A percentile compares a stretch with the other conserved stretches of the same genome.
These are phyloP conservation scores for Anniella stebbinsi DNA, from an alignment of 2,797 vertebrate genomes.

Conservation along the genomic window DNA sequence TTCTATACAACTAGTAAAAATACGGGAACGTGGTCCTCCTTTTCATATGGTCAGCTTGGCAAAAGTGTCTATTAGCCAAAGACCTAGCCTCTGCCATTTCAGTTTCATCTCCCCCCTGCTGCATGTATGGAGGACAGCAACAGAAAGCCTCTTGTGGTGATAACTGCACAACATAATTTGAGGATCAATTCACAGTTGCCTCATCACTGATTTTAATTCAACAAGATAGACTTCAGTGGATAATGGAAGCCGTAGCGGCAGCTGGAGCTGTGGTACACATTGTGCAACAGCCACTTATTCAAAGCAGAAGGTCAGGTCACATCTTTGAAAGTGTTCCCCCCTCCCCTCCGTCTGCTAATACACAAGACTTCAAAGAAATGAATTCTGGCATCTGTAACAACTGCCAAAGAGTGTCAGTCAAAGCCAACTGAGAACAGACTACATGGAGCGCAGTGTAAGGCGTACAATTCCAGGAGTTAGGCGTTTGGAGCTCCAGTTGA, in stretches of 20 bases:
- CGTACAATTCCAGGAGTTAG: slow-evolving; percentile 72
- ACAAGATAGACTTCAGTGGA: slow-evolving; percentile 61
- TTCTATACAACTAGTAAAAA: no score
- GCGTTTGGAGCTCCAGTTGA: slow-evolving; percentile 69
- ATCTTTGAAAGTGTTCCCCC: slow-evolving; percentile 75
- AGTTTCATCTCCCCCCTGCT: not conserved
- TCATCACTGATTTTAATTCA: slow-evolving; percentile 57
- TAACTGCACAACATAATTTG: slow-evolving; percentile 42
- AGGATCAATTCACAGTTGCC: slow-evolving; percentile 61
- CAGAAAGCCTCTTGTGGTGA: not conserved
- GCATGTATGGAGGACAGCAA: not conserved
- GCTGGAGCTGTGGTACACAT: slow-evolving; percentile 74
- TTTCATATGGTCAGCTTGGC: no score
- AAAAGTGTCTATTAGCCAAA: not conserved
- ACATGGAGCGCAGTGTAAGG: slow-evolving; percentile 64
- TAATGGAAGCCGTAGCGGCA: slow-evolving; percentile 71
- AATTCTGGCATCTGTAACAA: slow-evolving; percentile 82
- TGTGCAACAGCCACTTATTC: slow-evolving; percentile 73
- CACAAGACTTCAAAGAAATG: slow-evolving; percentile 82
- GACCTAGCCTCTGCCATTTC: not conserved
- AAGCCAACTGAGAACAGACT: slow-evolving; percentile 69
- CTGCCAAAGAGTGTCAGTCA: slow-evolving; percentile 75
- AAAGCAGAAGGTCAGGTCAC: slow-evolving; percentile 78
- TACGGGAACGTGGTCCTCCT: no score
- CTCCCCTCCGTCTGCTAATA: slow-evolving; percentile 55